Evolutionary conservation across 2,888 invertebrate genomes (phyloP), one percentile per base, ranked within the genome.

Genomic region (Entomobrya proxima): DNA sequence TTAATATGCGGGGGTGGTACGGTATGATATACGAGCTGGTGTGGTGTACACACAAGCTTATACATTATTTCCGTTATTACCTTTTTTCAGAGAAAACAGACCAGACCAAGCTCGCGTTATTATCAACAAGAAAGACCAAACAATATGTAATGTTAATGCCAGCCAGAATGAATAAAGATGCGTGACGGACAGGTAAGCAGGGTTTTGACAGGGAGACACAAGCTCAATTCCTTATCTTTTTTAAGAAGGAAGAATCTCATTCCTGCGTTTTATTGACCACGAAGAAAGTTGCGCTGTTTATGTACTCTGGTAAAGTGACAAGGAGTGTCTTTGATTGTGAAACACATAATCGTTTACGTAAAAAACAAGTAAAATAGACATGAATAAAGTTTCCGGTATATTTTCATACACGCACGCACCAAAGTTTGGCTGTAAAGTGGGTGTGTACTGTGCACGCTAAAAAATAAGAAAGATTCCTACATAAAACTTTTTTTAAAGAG

Each of bases 241-340:
- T n/a, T n/a, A n/a, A n/a, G n/a, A 27, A 1, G 61, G 61, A 32
- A 30, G 3, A 2, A 40, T 2, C 47, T 72, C 24, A 18, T 44
- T n/a, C 32, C 58, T 61, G 58, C 15, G 7, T 61, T 32, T 32
- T 32, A 61, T 61, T 61, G 35, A 6, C 32, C 18, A 18, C n/a
- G 61, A 6, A 11, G 9, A 61, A n/a, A 61, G 35, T 35, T 9
- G 32, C 13, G 13, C 13, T 67, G 64, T 67, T 37, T 35, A 67
- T 67, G 18, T 21, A 18, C 21, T 15, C 9, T 67, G 37, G 47
- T 47, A n/a, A 30, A 67, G 37, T 21, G 5, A 74, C 47, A 50
- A 52, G n/a, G 50, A 18, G 74, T 74, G 52, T 52, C 9, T 52
- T 74, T 74, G 37, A 74, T 74, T 74, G 74, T 50, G 18, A n/a